Conservation (phyloP, 2,113 vertebrate genomes). For the Mystacornis crossleyi region DNA sequence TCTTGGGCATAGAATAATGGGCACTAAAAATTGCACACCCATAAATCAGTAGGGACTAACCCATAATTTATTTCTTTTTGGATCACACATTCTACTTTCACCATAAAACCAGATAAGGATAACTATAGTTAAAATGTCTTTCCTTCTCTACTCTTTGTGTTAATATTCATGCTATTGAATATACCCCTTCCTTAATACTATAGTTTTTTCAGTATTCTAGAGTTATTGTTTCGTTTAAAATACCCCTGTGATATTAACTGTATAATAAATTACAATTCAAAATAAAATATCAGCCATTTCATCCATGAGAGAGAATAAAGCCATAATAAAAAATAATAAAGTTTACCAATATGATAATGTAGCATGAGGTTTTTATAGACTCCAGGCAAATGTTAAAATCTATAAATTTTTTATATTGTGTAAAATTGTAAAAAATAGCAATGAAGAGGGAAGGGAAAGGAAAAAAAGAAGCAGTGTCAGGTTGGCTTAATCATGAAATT, state of each 20-base stretch:
- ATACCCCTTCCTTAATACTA: not conserved
- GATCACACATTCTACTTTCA: not conserved
- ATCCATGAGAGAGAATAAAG: conserved; percentile 23
- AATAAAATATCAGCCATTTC: conserved; percentile 31
- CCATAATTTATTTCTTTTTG: not conserved
- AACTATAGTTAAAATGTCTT: conserved; percentile 40
- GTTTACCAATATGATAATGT: conserved; percentile 26
- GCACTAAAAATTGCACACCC: not conserved
- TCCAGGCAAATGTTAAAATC: conserved; percentile 38
- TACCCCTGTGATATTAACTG: conserved; percentile 12
- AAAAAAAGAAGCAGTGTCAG: not conserved
- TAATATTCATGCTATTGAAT: not conserved
- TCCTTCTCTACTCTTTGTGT: not conserved
- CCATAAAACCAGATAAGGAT: not conserved
- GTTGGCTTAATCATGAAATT: not conserved
- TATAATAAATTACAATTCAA: conserved; percentile 48
- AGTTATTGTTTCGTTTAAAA: conserved; percentile 31
- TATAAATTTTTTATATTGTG: conserved; percentile 46
- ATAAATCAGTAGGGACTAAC: conserved; percentile 14
- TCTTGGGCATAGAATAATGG: not conserved
- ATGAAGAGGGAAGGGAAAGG: not conserved
- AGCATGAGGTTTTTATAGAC: conserved; percentile 49
- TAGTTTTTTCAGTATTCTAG: conserved; percentile 41
- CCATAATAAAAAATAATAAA: conserved; percentile 50
- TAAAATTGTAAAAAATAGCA: conserved; percentile 20